These are phyloP conservation scores for Cyrtonyx montezumae DNA, from an alignment of 2,113 vertebrate species.

Conservation along the genomic window DNA sequence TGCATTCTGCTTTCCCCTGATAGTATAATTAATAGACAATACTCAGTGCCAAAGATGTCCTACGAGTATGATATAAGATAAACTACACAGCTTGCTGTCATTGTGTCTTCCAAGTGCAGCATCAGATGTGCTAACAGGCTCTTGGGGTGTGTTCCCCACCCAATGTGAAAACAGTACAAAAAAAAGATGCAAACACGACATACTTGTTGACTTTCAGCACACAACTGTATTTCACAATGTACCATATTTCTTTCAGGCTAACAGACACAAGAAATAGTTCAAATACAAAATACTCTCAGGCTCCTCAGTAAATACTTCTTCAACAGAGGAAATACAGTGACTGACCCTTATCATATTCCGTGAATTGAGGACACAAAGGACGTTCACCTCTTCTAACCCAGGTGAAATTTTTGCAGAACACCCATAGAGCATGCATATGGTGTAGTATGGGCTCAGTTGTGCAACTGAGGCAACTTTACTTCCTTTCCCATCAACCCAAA, in stretches of 20 bases:
- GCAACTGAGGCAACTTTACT: not conserved
- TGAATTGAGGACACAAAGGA: not conserved
- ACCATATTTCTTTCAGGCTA: not conserved
- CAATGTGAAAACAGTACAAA: not conserved
- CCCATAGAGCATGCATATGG: rapidly evolving
- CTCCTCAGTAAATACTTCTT: not conserved
- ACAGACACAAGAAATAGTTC: not conserved
- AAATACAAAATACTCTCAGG: not conserved
- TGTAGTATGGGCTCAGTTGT: rapidly evolving
- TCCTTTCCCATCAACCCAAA: not conserved
- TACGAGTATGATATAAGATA: not conserved
- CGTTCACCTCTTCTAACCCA: not conserved
- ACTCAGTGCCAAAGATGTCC: not conserved
- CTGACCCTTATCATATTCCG: not conserved
- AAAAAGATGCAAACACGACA: not conserved
- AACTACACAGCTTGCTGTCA: not conserved
- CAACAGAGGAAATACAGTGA: not conserved
- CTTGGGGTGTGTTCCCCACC: not conserved
- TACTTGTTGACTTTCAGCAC: not conserved
- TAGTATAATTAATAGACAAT: not conserved
- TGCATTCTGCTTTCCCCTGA: not conserved
- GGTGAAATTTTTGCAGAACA: not conserved
- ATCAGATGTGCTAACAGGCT: not conserved
- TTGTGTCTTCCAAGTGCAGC: not conserved
- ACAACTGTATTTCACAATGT: not conserved